Evolutionary conservation across 2,113 vertebrate genomes (phyloP).

Genomic region (Struthidea cinerea): DNA sequence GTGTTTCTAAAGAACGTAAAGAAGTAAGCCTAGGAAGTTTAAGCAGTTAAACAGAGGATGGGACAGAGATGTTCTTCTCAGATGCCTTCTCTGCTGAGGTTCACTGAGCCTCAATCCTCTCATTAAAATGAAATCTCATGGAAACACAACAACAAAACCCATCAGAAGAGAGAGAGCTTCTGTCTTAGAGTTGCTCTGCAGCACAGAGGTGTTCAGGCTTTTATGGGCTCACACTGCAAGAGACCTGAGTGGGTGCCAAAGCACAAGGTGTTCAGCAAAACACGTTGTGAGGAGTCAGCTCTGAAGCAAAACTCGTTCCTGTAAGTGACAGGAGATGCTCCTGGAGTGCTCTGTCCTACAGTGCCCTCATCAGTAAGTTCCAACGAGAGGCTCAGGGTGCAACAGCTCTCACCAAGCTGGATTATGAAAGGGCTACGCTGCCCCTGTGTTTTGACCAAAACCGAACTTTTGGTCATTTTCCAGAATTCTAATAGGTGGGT

Average conservation of each 20-base stretch:
- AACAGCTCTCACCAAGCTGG: background rate
- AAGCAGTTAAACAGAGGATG: background rate
- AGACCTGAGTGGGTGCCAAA: background rate
- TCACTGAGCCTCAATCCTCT: background rate
- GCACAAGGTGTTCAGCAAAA: background rate
- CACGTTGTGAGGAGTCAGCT: background rate
- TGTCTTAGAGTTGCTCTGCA: background rate
- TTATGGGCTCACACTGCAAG: background rate
- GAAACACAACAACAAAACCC: background rate
- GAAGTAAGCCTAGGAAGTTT: background rate
- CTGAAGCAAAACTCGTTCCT: background rate
- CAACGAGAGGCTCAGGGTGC: background rate
- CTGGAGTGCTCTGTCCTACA: slow-evolving; percentile 14
- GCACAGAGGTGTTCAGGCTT: background rate
- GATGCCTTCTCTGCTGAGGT: background rate
- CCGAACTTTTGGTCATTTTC: background rate
- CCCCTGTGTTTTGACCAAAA: background rate
- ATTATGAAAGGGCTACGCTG: background rate
- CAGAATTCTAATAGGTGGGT: background rate
- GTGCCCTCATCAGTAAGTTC: slow-evolving; percentile 31
- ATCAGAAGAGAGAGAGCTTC: background rate
- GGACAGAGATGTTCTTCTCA: background rate
- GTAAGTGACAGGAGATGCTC: background rate
- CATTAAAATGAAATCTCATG: background rate
- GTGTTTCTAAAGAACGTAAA: background rate